Conservation (phyloP, 2,888 invertebrate species). For the Torymus tubicola region DNA sequence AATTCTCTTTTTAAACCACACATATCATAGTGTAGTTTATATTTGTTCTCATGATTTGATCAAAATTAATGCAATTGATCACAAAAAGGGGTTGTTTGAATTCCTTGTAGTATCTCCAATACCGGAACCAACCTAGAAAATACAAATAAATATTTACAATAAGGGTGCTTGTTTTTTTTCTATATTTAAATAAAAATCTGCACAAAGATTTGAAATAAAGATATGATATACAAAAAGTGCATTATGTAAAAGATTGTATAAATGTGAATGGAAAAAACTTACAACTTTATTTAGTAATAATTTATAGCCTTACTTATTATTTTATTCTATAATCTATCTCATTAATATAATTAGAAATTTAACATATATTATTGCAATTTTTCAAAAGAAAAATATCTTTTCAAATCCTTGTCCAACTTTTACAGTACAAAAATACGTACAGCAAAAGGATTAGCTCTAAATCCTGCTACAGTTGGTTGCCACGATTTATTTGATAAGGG, state of each 20-base stretch:
- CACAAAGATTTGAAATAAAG: too few relatives aligned
- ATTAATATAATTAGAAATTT: too few relatives aligned
- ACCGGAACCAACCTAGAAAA: constrained; percentile 71
- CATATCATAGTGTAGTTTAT: constrained; percentile 69
- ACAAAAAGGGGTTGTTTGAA: constrained; percentile 81
- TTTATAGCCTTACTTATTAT: too few relatives aligned
- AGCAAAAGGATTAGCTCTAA: constrained; percentile 76
- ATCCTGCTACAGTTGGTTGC: constrained; percentile 73
- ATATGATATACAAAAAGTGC: too few relatives aligned
- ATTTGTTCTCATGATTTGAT: constrained; percentile 69
- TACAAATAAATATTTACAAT: constrained; percentile 4
- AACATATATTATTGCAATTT: too few relatives aligned
- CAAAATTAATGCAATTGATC: constrained; percentile 70
- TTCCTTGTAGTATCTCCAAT: constrained; percentile 74
- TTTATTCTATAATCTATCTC: too few relatives aligned
- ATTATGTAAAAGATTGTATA: too few relatives aligned
- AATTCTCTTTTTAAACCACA: constrained; percentile 70
- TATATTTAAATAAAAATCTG: too few relatives aligned
- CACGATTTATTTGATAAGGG: constrained; percentile 73
- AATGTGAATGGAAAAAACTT: too few relatives aligned
- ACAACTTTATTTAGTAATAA: too few relatives aligned
- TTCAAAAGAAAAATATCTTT: too few relatives aligned
- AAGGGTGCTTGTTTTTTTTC: not conserved
- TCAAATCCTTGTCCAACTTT: too few relatives aligned
- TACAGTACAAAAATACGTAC: constrained; percentile 64